Evolutionary conservation across 2,113 vertebrate species (phyloP), one percentile per base, ranked within the genome.

Genomic region (Megalops atlanticus): DNA sequence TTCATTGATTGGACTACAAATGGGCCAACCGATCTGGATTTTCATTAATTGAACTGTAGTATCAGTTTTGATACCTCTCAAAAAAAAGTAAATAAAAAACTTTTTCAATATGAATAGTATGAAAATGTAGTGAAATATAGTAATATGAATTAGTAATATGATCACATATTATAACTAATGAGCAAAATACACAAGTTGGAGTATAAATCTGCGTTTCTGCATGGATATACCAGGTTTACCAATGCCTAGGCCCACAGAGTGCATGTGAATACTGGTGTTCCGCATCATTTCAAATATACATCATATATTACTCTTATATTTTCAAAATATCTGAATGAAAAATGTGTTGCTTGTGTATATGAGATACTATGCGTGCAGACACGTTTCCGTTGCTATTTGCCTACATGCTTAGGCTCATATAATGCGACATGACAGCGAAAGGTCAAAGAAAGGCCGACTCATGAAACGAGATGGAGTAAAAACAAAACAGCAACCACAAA

Each of bases 341-440:
- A n/a, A 74, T 54, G 69, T 80, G 72, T 86, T 70, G 54, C 1
- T n/a, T 84, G 81, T 69, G 81, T 58, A 41, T 79, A 82, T 79
- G 77, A 83, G 79, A 78, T 77, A 79, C 77, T 70, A 31, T 76
- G 45, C 54, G 72, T 74, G 79, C 83, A 85, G 82, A 88, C 89
- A 87, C 87, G 82, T 90, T 88, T 86, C 72, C 82, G 80, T 79
- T 86, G 74, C 91, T 92, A 90, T 91, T 92, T 91, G 88, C 88
- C 88, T 85, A 85, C 89, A 78, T 84, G 86, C 86, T 88, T 39
- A 79, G 86, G 79, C 85, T 91, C 85, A 81, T 73, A 81, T 90
- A 92, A 92, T 89, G 86, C 86, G 74, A 88, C 84, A 58, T 89
- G 91, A 92, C 91, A 89, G 91, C 84, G 85, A 85, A 91, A 87